Evolutionary conservation across 2,797 vertebrate genomes (phyloP), one percentile per base, ranked within the genome.

Genomic region (Enteromius viviparus): DNA sequence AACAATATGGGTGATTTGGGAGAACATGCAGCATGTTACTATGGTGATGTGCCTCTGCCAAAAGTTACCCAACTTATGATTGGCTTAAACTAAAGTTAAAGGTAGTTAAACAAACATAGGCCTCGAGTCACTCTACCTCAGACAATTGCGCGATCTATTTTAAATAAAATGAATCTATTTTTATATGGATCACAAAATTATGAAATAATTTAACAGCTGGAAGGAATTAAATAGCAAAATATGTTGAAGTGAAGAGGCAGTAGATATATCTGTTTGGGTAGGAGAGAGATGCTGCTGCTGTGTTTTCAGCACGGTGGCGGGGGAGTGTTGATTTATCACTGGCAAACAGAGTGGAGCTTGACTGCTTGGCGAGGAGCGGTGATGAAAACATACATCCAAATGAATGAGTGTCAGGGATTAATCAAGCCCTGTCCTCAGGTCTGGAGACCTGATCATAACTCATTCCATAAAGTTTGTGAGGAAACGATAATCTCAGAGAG

Each of bases 361-460:
- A 83, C 84, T 74, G 78, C 72, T 88, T 86, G 87, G 87, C 79
- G 60, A 70, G 72, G 83, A 82, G 78, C 49, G 3, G 72, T 85
- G 85, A 87, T 86, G 86, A 88, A 88, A 89, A 86, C 86, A 77
- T 87, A 86, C 82, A 83, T 89, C 83, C 71, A 86, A 84, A 86
- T 88, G 87, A 89, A 89, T 88, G 87, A 88, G 86, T 87, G 86
- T 87, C 86, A 81, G 76, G 75, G 81, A 88, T 88, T 85, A 88
- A 90, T 89, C 87, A 85, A 77, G 76, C 53, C 58, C 80, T 81
- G 86, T 83, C 81, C 74, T 82, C 55, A 47, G 79, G 81, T 85
- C 83, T 69, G 80, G 84, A 76, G 84, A 78, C 79, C 68, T 58
- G 26, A 77, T 62, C 81, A 83, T 87, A 89, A 87, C 86, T 88